Evolutionary conservation across 2,797 vertebrate genomes (phyloP), one percentile per base, ranked within the genome.

Genomic region (Etheostoma perlongum): DNA sequence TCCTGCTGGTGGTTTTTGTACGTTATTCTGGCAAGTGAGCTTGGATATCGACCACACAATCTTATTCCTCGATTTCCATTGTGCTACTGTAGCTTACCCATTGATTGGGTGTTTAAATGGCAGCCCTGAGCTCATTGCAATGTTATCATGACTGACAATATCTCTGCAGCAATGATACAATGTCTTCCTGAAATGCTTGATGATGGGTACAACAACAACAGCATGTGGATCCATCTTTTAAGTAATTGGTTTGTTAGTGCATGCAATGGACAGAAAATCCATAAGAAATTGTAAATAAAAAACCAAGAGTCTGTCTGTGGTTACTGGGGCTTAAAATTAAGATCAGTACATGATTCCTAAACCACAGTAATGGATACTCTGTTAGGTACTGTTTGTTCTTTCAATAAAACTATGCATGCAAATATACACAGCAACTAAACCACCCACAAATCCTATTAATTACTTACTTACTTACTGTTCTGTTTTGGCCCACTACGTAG

Each of bases 271-370:
- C 71, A 80, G 72, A 81, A 58, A 71, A 73, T 47, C 55, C 8
- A 62, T 71, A 53, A 65, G 60, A 79, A 71, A 44, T n/a, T 21
- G 14, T 13, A 48, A 54, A 57, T 67, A 53, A 47, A n/a, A 73
- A 70, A n/a, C 9, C 42, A 70, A 51, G 27, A 44, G 51, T 64
- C 74, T 84, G 82, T 75, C 61, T 89, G 82, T 63, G 62, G 77
- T 87, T 84, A 83, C 57, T 68, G 76, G 76, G 67, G 86, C 79
- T 75, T 82, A 84, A 87, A 87, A 86, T 81, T 33, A 82, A 85
- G 79, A 85, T 79, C 48, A 48, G 81, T 64, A 64, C 57, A 83
- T 87, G 84, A 89, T 85, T 89, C 86, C 87, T 84, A 87, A 89
- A 90, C 76, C 81, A 69, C 76, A 64, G 72, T 49, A 74, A 88